Evolutionary conservation across 2,113 vertebrate genomes (phyloP), one percentile per base, ranked within the genome.

Genomic region (Xiphophorus maculatus): DNA sequence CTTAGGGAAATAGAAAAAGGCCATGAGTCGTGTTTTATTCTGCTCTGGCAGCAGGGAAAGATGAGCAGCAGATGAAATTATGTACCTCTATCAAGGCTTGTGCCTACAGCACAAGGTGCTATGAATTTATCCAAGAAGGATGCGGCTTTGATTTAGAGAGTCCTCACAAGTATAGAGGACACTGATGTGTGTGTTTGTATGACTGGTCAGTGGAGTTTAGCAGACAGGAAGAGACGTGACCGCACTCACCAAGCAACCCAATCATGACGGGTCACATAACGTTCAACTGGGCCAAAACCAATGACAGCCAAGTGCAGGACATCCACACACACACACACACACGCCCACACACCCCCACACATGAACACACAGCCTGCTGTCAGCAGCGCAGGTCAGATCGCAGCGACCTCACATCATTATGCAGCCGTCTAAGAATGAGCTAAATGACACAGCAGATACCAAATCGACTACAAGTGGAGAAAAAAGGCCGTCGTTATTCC

Each of bases 201-300:
- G 75, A 82, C 48, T 54, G 63, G 67, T 77, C 67, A 66, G 35
- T 78, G 40, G 40, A 71, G 60, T 66, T 69, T 76, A 78, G 83
- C 63, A 70, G 51, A 62, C 77, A 73, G 75, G 75, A 84, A 40
- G 76, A 67, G 75, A 86, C 65, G 25, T 81, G 79, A 83, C 79
- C 77, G 60, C 61, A 74, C 69, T 83, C 72, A 32, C 83, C 73
- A 79, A 80, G 79, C 70, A 82, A 78, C 63, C 73, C 87, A 88
- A 87, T 85, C 85, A 89, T 33, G 48, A n/a, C 3, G n/a, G 72
- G 66, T 81, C 75, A 79, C 77, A 80, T 68, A 84, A 81, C 66
- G 83, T 77, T 81, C 73, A 84, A 74, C 73, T 83, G 48, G 40
- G 71, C 67, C 74, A 79, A 72, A 58, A 72, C 73, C 80, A 80